Conservation (phyloP, 2,888 invertebrate genomes). For the Coelinius sp. region DNA sequence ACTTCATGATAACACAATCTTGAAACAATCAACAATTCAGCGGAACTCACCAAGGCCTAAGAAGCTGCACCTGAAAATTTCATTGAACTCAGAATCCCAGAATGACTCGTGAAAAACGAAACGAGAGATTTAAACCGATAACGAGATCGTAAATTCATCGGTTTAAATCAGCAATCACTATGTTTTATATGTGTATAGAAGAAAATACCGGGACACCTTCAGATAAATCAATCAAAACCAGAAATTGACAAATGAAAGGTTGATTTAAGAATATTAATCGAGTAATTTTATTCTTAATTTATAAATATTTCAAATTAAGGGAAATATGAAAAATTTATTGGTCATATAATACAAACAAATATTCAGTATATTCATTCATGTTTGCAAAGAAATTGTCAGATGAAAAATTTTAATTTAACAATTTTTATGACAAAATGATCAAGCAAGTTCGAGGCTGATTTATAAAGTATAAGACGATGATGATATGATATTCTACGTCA, state of each 20-base stretch:
- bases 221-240: neutral
- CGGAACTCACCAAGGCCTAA: neutral
- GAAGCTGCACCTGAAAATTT: neutral
- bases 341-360: too few species aligned
- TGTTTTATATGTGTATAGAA: neutral
- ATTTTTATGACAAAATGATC: neutral
- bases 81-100: neutral
- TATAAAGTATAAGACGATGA: conserved; percentile 31
- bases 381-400: neutral
- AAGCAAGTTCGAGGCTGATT: conserved; percentile 31
- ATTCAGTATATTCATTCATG: too few species aligned
- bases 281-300: too few species aligned
- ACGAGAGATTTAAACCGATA: conserved; percentile 16
- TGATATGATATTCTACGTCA: conserved; percentile 1
- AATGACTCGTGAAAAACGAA: neutral
- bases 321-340: too few species aligned
- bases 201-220: neutral
- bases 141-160: conserved; percentile 30
- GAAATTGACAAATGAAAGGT: too few species aligned
- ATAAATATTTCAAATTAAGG: too few species aligned
- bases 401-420: neutral
- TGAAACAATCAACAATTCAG: neutral
- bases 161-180: neutral
- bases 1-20: neutral
- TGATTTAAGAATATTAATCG: too few species aligned